Conservation (phyloP, 2,797 vertebrate species). For the Scolopax rusticola region DNA sequence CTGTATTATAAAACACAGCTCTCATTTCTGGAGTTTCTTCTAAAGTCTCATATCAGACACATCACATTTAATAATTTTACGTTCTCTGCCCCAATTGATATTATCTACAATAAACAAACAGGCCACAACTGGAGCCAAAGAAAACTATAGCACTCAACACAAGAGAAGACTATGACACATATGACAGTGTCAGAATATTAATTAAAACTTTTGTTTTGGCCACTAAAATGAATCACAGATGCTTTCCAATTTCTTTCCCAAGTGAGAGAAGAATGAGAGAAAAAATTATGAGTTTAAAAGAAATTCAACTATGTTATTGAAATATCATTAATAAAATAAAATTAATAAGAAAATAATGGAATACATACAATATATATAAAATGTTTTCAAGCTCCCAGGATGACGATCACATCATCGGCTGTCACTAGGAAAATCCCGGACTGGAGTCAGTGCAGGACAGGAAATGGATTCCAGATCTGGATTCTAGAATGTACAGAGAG, state of each 20-base stretch:
- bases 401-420: background rate
- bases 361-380: background rate
- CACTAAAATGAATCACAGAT: background rate
- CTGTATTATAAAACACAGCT: background rate
- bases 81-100: background rate
- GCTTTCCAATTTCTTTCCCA: background rate
- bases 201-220: background rate
- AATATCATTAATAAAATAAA: background rate
- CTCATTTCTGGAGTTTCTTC: background rate
- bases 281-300: background rate
- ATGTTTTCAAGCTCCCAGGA: background rate
- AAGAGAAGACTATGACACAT: background rate
- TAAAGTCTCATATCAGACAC: background rate
- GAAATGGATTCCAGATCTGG: background rate
- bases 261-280: background rate
- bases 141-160: background rate
- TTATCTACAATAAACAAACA: background rate
- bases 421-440: background rate
- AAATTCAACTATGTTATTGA: background rate
- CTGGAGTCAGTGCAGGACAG: background rate
- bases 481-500: background rate
- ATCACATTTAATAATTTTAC: background rate
- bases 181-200: background rate
- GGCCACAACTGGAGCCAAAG: background rate
- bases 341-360: background rate